These are phyloP conservation scores for Sisyra terminalis DNA, from an alignment of 2,888 invertebrate genomes.

Conservation along the genomic window DNA sequence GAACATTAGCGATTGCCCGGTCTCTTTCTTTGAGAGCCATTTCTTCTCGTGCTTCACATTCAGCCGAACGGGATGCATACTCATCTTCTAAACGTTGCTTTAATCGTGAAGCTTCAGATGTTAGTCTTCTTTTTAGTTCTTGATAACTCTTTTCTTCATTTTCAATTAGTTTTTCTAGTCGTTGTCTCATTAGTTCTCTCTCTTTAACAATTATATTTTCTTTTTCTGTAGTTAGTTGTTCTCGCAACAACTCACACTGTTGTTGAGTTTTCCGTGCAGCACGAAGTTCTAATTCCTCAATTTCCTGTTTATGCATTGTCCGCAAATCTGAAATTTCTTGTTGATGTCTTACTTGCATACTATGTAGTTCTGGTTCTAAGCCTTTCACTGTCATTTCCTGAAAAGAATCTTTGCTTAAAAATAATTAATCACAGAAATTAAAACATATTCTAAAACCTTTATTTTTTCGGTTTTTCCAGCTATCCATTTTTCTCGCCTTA, in stretches of 20 bases:
- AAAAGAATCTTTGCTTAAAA: conserved; percentile 8
- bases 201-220: conserved; percentile 44
- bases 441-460: conserved; percentile 35
- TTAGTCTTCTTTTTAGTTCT: conserved; percentile 32
- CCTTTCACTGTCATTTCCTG: conserved; percentile 75
- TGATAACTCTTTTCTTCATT: conserved; percentile 36
- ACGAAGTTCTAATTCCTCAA: conserved; percentile 42
- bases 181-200: conserved; percentile 36
- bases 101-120: conserved; percentile 29
- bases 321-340: conserved; percentile 51
- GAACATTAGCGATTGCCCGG: conserved; percentile 27
- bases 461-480: conserved; percentile 73
- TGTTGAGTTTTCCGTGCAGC: conserved; percentile 43
- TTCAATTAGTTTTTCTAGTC: conserved; percentile 38
- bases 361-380: conserved; percentile 66
- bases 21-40: conserved; percentile 29
- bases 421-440: background rate
- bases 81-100: conserved; percentile 27
- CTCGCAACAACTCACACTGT: conserved; percentile 38
- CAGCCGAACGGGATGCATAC: conserved; percentile 23
- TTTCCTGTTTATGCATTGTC: conserved; percentile 44
- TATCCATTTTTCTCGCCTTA: conserved; percentile 61
- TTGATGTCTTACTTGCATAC: conserved; percentile 52
- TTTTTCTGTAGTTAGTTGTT: conserved; percentile 41
- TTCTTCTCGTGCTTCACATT: conserved; percentile 30